These are phyloP conservation scores for Oophaga pumilio DNA, from an alignment of 2,113 vertebrate genomes.

Conservation along the genomic window DNA sequence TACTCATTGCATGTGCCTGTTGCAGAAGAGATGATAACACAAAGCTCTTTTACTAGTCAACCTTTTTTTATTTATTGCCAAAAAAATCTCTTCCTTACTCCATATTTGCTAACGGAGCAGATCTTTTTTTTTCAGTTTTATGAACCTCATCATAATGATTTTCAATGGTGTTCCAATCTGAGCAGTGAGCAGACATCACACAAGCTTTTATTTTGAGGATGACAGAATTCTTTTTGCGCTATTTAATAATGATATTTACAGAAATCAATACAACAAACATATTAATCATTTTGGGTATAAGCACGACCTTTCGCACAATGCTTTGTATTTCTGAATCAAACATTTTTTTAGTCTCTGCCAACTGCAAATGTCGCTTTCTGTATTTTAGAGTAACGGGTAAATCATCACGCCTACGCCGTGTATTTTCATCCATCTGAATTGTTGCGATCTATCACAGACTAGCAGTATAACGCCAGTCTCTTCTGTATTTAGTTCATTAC, in stretches of 20 bases:
- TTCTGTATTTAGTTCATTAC: constrained; percentile 18
- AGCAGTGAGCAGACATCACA: neutral
- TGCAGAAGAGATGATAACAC: too few relatives aligned
- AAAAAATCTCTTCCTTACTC: too few relatives aligned
- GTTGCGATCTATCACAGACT: constrained; percentile 9
- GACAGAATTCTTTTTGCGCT: constrained; percentile 5
- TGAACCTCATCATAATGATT: neutral
- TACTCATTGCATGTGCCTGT: too few relatives aligned
- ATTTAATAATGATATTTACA: constrained; percentile 51
- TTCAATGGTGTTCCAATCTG: neutral
- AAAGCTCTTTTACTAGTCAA: neutral
- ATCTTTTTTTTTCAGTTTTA: neutral
- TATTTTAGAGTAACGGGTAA: constrained; percentile 10
- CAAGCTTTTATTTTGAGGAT: constrained; percentile 20
- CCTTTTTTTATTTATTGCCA: neutral
- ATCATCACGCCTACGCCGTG: constrained; percentile 1
- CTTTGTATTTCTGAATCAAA: constrained; percentile 41
- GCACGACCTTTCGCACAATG: constrained; percentile 44
- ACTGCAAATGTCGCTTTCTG: constrained; percentile 43
- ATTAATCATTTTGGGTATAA: constrained; percentile 49
- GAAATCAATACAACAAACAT: constrained; percentile 52
- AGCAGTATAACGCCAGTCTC: neutral
- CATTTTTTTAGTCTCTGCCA: neutral
- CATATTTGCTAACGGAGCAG: neutral
- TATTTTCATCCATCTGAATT: constrained; percentile 1